phyloP scores from a whole-genome alignment of 2,888 invertebrate genomes.

The Margaritifera margaritifera region DNA sequence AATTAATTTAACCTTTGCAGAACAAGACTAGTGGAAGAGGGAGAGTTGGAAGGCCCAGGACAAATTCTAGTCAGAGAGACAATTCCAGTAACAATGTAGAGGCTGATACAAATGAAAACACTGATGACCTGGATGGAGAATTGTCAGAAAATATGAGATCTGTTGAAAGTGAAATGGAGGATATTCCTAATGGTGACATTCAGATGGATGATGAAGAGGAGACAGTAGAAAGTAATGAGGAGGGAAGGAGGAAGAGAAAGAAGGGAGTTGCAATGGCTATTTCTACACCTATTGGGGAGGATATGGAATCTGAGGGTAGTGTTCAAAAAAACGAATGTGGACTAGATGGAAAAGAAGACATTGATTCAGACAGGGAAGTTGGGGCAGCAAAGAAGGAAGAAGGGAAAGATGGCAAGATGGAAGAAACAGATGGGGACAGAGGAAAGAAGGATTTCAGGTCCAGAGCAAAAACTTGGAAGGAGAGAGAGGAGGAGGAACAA shows the following conservation, averaged over 20 bases:
- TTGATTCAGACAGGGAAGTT: conserved; percentile 4
- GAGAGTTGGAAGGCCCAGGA: conserved; percentile 3
- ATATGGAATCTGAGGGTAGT: background rate
- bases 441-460: conserved; percentile 5
- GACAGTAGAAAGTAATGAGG: background rate
- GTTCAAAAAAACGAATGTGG: background rate
- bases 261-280: background rate
- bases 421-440: conserved; percentile 20
- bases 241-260: background rate
- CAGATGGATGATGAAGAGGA: background rate
- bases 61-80: background rate
- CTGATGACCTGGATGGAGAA: background rate
- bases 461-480: conserved; percentile 11
- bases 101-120: conserved; percentile 1
- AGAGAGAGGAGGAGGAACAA: conserved; percentile 33
- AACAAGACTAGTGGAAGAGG: conserved; percentile 1
- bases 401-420: conserved; percentile 23
- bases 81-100: background rate
- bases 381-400: conserved; percentile 2
- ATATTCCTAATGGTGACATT: too few relatives aligned
- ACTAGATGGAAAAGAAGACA: background rate
- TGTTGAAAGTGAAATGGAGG: too few relatives aligned
- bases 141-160: background rate
- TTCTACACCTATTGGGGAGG: background rate
- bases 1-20: too few relatives aligned